A percentile compares a stretch with the other conserved stretches of the same genome.
These are phyloP conservation scores for Acrossocheilus wenchowensis DNA, from an alignment of 2,797 vertebrate species.

Conservation along the genomic window DNA sequence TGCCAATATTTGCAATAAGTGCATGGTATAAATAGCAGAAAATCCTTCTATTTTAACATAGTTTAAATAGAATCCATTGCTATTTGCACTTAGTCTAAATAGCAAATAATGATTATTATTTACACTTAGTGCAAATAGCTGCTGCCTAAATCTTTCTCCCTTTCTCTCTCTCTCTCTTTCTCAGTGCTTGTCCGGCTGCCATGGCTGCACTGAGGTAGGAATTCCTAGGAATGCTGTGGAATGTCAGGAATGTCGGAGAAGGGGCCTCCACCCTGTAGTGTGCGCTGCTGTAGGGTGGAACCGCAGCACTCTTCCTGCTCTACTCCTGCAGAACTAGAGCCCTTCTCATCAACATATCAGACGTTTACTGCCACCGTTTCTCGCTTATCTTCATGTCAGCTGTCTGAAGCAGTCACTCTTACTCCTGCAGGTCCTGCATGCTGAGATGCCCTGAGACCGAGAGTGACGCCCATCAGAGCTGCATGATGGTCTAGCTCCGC, in stretches of 20 bases:
- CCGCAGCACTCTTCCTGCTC: slow-evolving; percentile 11
- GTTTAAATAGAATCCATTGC: no score
- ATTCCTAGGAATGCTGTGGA: slow-evolving; percentile 51
- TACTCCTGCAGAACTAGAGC: not conserved
- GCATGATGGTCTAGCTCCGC: slow-evolving; percentile 62
- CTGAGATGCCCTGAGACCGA: not conserved
- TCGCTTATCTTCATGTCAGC: not conserved
- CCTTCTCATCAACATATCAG: not conserved
- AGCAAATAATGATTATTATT: no score
- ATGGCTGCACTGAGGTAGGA: slow-evolving; percentile 28
- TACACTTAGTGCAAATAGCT: no score
- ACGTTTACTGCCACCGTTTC: no score
- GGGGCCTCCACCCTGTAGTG: slow-evolving; percentile 51
- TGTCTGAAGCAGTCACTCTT: not conserved
- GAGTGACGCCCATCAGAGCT: not conserved
- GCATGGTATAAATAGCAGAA: no score
- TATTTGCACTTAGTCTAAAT: not conserved
- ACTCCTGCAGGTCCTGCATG: not conserved
- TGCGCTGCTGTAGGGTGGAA: not conserved
- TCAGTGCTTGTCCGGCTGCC: not conserved
- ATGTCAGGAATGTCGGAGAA: slow-evolving; percentile 55
- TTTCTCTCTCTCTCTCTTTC: not conserved
- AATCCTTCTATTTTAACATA: no score
- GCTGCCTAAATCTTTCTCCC: not conserved
- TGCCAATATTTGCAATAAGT: no score